These are phyloP conservation scores for Brachionus manjavacas DNA, from an alignment of 1,140 invertebrate genomes.

Conservation along the genomic window DNA sequence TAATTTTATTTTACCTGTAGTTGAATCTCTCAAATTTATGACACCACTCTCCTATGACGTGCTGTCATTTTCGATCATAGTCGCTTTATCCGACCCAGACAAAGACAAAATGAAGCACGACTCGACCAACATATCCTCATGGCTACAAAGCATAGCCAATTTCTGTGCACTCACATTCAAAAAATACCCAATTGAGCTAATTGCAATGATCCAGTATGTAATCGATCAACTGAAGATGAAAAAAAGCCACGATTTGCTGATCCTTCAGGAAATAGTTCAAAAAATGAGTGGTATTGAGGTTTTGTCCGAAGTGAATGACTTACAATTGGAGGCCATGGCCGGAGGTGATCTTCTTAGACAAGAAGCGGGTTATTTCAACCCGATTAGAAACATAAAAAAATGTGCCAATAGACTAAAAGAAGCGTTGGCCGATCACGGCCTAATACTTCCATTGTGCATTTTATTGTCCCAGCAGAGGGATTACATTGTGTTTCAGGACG, in stretches of 20 bases:
- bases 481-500: conserved; percentile 70
- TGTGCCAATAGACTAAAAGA: conserved; percentile 92
- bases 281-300: conserved; percentile 99
- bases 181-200: conserved; percentile 92
- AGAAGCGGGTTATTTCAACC: conserved; percentile 92
- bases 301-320: conserved; percentile 87
- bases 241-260: conserved; percentile 87
- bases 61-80: conserved; percentile 61
- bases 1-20: conserved; percentile 89
- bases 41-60: conserved; percentile 93
- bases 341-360: conserved; percentile 89
- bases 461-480: conserved; percentile 93
- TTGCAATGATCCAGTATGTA: conserved; percentile 89
- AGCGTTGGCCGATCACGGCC: conserved; percentile 79
- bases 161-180: conserved; percentile 72
- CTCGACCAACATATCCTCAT: conserved; percentile 85
- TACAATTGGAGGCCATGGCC: conserved; percentile 89
- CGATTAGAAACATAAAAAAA: conserved; percentile 91
- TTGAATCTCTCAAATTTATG: conserved; percentile 93
- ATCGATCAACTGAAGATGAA: conserved; percentile 92
- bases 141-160: conserved; percentile 71
- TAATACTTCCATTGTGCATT: conserved; percentile 85
- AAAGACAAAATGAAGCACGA: conserved; percentile 74
- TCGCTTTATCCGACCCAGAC: conserved; percentile 46
- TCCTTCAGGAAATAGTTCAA: conserved; percentile 94